Evolutionary conservation across 2,113 vertebrate species (phyloP), one percentile per base, ranked within the genome.

Genomic region (Corvus cornix): DNA sequence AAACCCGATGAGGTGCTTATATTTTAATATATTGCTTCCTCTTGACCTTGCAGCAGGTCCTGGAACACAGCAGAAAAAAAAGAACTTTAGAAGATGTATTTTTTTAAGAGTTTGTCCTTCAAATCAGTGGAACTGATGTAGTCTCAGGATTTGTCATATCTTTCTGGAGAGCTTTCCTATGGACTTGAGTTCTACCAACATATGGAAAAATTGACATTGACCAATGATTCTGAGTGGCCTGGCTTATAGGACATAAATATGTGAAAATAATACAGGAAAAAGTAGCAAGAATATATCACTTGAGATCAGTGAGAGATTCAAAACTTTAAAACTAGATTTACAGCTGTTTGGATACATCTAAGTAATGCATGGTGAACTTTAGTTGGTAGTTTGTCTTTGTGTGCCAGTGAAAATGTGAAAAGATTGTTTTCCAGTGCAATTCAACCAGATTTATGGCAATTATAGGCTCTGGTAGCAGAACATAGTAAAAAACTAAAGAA

Each of bases 321-420:
- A 55, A 76, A 76, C 52, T 56, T 93, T 76, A 95, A 97, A 92
- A 63, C 69, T 59, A 82, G 75, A 95, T 90, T 95, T 96, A 87
- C 12, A 87, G 52, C 30, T 49, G 70, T 93, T 96, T 96, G 68
- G 90, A 30, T 74, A 79, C 37, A 63, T 78, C 84, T 84, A 84
- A 85, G 72, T 91, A 77, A 92, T 90, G 92, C 80, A 81, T 82
- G 70, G 60, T 89, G 78, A 92, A 51, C 35, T 49, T 76, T 60
- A 85, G 68, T 77, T 93, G 92, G 43, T 90, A 93, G 67, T 51
- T 95, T 94, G 77, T 88, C 69, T 97, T 95, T 87, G 59, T 84
- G 76, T 91, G 86, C 90, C 87, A 94, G 72, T 90, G 87, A 96
- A 97, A 97, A 97, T 75, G 56, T 14, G 67, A 88, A 74, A 96